Conservation (phyloP, 2,888 invertebrate species). For the Rugalucina vietnamica region DNA sequence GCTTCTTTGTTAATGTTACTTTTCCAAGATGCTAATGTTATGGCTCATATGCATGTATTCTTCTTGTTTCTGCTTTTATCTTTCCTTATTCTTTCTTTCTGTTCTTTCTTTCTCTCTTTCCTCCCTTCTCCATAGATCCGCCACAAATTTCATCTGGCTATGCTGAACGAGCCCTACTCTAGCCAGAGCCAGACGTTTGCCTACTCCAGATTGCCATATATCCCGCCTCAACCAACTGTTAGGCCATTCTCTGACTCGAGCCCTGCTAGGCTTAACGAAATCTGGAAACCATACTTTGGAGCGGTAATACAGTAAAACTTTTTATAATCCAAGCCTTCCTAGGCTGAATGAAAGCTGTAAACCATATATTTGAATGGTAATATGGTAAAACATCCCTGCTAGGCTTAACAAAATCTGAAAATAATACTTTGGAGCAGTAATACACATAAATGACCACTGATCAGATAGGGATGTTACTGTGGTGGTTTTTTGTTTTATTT, state of each 20-base stretch:
- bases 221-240: constrained; percentile 39
- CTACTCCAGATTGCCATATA: constrained; percentile 24
- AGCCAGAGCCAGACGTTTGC: background rate
- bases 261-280: constrained; percentile 53
- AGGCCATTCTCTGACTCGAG: constrained; percentile 47
- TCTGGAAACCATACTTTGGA: constrained; percentile 32
- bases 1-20: too few species aligned
- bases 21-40: background rate
- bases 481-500: too few species aligned
- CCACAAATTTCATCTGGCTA: background rate
- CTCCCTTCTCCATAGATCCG: background rate
- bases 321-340: too few species aligned
- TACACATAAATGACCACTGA: too few species aligned
- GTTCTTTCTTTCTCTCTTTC: background rate
- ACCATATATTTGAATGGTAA: too few species aligned
- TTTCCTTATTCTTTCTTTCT: constrained; percentile 11
- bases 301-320: too few species aligned
- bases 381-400: too few species aligned
- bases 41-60: background rate
- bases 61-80: constrained; percentile 21
- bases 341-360: too few species aligned
- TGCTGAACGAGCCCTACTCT: background rate
- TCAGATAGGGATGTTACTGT: too few species aligned
- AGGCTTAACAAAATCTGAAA: constrained; percentile 57
- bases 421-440: background rate